Evolutionary conservation across 2,888 invertebrate species (phyloP).

Genomic region (Brenthis hecate): DNA sequence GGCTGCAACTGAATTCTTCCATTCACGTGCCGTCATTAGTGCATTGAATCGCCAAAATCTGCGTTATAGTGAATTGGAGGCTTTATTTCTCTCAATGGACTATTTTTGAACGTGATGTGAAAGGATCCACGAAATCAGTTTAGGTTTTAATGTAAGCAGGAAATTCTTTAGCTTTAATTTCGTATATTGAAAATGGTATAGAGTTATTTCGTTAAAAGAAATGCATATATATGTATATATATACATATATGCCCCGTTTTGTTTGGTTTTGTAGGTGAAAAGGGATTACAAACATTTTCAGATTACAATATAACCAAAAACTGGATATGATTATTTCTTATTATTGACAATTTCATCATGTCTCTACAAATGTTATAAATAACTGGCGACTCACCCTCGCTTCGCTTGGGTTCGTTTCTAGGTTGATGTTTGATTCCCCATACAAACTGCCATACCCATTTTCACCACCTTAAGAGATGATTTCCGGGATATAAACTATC

Average conservation of each 20-base stretch:
- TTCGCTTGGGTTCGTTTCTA: too few species aligned
- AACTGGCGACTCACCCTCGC: too few species aligned
- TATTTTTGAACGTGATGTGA: constrained; percentile 36
- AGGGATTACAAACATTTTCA: neutral
- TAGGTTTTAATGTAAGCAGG: constrained; percentile 34
- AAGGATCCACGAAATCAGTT: constrained; percentile 40
- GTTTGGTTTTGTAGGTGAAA: constrained; percentile 4
- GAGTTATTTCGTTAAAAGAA: constrained; percentile 18
- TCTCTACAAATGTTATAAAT: too few species aligned
- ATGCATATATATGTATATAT: neutral
- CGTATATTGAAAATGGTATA: constrained; percentile 33
- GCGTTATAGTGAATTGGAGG: constrained; percentile 53
- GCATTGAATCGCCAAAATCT: constrained; percentile 75
- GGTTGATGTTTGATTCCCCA: too few species aligned
- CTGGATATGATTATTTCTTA: too few species aligned
- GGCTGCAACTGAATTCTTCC: constrained; percentile 59
- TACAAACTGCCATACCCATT: too few species aligned
- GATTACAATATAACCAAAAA: too few species aligned
- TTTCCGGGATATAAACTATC: too few species aligned
- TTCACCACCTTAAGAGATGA: too few species aligned
- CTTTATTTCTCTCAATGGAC: constrained; percentile 43
- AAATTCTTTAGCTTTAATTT: constrained; percentile 34
- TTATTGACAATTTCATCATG: too few species aligned
- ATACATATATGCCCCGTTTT: neutral
- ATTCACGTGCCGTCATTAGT: constrained; percentile 68